Evolutionary conservation across 1,140 invertebrate genomes (phyloP), one percentile per base, ranked within the genome.

Genomic region (Drosophila equinoxialis): DNA sequence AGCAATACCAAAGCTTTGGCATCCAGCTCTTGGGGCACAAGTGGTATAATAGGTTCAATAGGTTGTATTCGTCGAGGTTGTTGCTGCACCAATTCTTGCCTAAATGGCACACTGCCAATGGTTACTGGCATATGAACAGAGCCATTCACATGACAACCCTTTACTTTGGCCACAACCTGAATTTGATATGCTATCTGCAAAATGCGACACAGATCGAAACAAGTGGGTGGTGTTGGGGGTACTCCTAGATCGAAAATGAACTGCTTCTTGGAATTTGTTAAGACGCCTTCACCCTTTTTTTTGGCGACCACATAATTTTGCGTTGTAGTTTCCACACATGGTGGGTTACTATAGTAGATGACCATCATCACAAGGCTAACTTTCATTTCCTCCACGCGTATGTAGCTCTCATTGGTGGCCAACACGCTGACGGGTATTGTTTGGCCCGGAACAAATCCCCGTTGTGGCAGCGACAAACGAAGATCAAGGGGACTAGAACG

Each of bases 111-210:
- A 67, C 94, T 94, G 8, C 94, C 94, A 71, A 95, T 94, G 5
- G 93, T 93, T 6, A 95, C 85, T 0, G 93, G 90, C 11, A 93
- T 91, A 14, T 92, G 91, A 2, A 91, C 80, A 1, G 77, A 79
- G 30, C 94, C 90, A 80, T 94, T 94, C 26, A 81, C 81, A 80
- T 94, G 93, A 30, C 90, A 79, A 23, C 92, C 91, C 11, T 81
- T 79, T 35, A 93, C 85, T 71, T 85, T 90, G 13, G 92, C 91
- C 68, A 84, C 90, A 1, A 96, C 93, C 84, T 94, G 94, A 7
- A 96, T 78, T 77, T 94, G 93, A 91, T 96, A 96, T 71, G 94
- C 94, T 58, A 96, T 92, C 90, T 95, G 95, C 63, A 96, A 96
- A 45, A 96, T 94, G 42, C 93, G 93, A 75, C 95, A 96, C 68